These are phyloP conservation scores for Crotalus tigris DNA, from an alignment of 2,113 vertebrate species.

Conservation along the genomic window DNA sequence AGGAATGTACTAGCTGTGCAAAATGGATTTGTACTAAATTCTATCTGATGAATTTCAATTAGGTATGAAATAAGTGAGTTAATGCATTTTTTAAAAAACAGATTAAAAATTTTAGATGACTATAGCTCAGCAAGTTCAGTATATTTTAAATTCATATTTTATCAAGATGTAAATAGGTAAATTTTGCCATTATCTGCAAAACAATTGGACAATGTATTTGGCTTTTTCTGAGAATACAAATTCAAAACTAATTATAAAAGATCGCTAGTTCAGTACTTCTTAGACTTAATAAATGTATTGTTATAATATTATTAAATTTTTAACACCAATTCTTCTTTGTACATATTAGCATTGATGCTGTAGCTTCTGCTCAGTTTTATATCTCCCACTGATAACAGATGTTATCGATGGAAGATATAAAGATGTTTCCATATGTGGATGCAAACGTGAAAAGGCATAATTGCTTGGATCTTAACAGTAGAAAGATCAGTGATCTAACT, in stretches of 20 bases:
- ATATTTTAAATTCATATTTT: conserved; percentile 8
- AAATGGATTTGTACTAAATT: neutral
- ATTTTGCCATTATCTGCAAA: neutral
- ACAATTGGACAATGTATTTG: neutral
- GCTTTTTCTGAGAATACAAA: neutral
- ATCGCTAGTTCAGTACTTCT: neutral
- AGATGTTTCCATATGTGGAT: neutral
- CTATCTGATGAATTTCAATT: neutral
- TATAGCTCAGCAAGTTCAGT: neutral
- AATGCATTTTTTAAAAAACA: neutral
- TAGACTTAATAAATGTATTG: neutral
- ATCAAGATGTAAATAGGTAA: neutral
- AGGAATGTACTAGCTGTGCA: neutral
- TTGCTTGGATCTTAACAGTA: neutral
- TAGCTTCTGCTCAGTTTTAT: neutral
- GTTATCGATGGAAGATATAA: neutral
- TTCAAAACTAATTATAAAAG: neutral
- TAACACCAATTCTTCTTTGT: neutral
- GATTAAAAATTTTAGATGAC: neutral
- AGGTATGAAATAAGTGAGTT: neutral
- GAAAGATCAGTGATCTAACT: neutral
- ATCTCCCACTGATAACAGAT: neutral
- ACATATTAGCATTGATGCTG: neutral
- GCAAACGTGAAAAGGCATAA: neutral
- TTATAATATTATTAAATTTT: neutral